Evolutionary conservation across 2,797 vertebrate genomes (phyloP), one percentile per base, ranked within the genome.

Genomic region (Tauraco hartlaubi): DNA sequence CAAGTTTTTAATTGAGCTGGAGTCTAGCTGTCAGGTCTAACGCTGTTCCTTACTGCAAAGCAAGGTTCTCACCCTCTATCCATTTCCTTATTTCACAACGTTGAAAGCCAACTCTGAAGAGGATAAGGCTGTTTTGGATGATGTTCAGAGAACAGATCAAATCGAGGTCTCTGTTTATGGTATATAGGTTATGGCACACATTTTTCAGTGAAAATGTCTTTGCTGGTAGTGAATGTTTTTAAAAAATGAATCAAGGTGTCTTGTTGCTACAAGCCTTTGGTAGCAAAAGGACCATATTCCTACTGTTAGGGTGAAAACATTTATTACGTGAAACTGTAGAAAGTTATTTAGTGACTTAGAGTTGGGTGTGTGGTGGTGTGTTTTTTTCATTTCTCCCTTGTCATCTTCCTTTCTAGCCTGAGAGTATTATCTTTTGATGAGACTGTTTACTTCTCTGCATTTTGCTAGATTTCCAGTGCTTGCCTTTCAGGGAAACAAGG

Each of bases 41-140:
- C 64, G 44, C 76, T 88, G 62, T 69, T 94, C 46, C 69, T 8
- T 69, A 26, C 43, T 92, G 76, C 77, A 93, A 56, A 95, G 82
- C 48, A 78, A 87, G 67, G 90, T 92, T 95, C 94, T 94, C 73
- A 46, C 90, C 51, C 82, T 94, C 49, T 95, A 63, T 96, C 74
- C 55, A 46, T 84, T 83, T 80, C 72, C 52, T 73, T 66, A 23
- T 68, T 88, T 90, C 63, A 73, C 67, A 84, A n/a, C 66, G 58
- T 15, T 78, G 56, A 91, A 91, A 94, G n/a, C 26, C 49, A 91
- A 0, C 55, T 81, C 87, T 67, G 66, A 84, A 62, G 79, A 91
- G 85, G 73, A 56, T 71, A 61, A 82, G 44, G n/a, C 52, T 92
- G 66, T 31, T 86, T 63, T 84, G 91, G 87, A 63, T 88, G 67